Base-by-base conservation (phyloP, 2,888 invertebrate species). In the Parthenolecanium corni region DNA sequence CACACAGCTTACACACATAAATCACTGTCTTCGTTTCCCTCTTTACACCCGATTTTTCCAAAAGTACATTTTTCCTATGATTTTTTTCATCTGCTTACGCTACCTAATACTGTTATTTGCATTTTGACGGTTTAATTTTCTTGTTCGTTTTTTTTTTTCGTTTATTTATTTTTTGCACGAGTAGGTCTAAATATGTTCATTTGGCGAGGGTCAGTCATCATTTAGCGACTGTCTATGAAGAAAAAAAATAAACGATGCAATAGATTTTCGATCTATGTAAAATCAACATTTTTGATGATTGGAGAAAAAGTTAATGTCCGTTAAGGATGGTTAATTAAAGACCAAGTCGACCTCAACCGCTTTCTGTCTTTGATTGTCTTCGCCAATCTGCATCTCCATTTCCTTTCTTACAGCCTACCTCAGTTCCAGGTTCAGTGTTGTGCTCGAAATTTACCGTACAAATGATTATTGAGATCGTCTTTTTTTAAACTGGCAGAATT, bases 271-370 rank as follows among this genome's bases (percentile, higher is more conserved):
- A 44, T 44, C 9, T 6, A 31, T 31, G 31, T 31, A 31, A 31
- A 31, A 44, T 44, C 6, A 18, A 20, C 46, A 44, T 44, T 6
- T 12, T 40, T n/a, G 16, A 18, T 44, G 46, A 44, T 14, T 9
- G 20, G 20, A n/a, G 16, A 16, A 44, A 44, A 16, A n/a, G 20
- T n/a, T n/a, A 44, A n/a, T 18, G 46, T 20, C 46, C 46, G 46
- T 44, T 44, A 44, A 44, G 46, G 46, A 44, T 44, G 46, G 46
- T 44, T 44, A 44, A 44, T 44, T 44, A 44, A 44, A 44, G 46
- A 44, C n/a, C 14, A 44, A 44, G 46, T 44, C 46, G 46, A 44
- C 46, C 46, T 44, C 46, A 44, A 14, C 46, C 46, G 46, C 31
- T 31, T 44, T 18, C 46, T 11, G 46, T 44, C 46, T 11, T 44